Evolutionary conservation across 2,797 vertebrate genomes (phyloP), one percentile per base, ranked within the genome.

Genomic region (Tinamus major): DNA sequence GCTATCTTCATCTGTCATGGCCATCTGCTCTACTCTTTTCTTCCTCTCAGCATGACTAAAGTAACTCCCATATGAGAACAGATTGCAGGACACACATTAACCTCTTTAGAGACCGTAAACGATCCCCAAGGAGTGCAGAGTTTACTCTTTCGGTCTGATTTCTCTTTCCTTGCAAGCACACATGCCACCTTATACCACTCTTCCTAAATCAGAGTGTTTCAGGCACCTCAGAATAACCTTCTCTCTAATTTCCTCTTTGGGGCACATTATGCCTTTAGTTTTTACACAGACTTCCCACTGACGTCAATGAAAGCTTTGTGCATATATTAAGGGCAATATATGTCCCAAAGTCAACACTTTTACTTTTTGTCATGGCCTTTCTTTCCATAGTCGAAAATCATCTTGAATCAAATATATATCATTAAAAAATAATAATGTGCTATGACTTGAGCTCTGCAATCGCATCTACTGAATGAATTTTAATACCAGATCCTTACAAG

Each of bases 1-100:
- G 77, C 83, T 91, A 88, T 72, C 91, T 96, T 97, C 92, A 96
- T 96, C 94, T 97, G 93, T 96, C 95, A 93, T 91, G 92, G 87
- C 94, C 97, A 96, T 96, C 96, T 97, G 95, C 87, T 95, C 69
- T 67, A 26, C 65, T 62, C 56, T 72, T 96, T 82, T 93, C 93
- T 87, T 67, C 86, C 94, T 94, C 93, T 91, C 95, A 91, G 95
- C 72, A 35, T 83, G 95, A 92, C 93, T 93, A 19, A 80, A 92
- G 90, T 72, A 91, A 90, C 92, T 94, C 94, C 92, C 87, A 90
- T 72, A 81, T 13, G 70, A 97, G 93, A 96, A 94, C 94, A 96
- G 93, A 96, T 89, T 94, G 82, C 0, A 8, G 93, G 93, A 76
- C 83, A 78, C 79, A 55, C 75, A 88, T 93, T 96, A 94, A 95